Conservation (phyloP, 2,888 invertebrate genomes). For the Auanema freiburgensis region DNA sequence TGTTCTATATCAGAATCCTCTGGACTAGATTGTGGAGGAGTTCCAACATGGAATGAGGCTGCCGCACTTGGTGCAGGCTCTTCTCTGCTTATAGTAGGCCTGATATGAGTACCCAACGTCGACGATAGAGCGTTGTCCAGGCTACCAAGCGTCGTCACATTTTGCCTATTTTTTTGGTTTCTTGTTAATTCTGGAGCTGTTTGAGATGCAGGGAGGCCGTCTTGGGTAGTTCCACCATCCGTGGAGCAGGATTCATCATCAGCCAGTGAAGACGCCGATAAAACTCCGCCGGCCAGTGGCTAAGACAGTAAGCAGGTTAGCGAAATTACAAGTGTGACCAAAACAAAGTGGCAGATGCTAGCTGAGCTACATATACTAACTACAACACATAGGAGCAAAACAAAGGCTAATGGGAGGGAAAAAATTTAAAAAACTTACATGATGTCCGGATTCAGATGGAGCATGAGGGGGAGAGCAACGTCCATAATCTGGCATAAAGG, state of each 20-base stretch:
- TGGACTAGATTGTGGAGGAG: constrained; percentile 38
- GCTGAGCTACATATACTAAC: not conserved
- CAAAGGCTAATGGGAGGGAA: not conserved
- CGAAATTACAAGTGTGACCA: constrained; percentile 2
- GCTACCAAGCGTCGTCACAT: constrained; percentile 38
- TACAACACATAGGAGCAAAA: not conserved
- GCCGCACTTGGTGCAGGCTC: constrained; percentile 2
- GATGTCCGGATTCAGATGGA: constrained; percentile 9
- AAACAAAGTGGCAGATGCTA: constrained; percentile 8
- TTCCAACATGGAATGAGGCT: constrained; percentile 38
- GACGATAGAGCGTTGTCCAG: constrained; percentile 45
- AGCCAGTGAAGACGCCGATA: constrained; percentile 15
- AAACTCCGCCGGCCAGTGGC: constrained; percentile 8
- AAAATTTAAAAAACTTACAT: constrained; percentile 7
- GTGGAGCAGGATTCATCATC: constrained; percentile 13
- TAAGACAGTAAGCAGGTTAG: constrained; percentile 9
- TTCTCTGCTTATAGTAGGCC: constrained; percentile 9
- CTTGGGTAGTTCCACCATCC: constrained; percentile 16
- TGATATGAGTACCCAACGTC: constrained; percentile 42
- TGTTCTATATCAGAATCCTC: constrained; percentile 39
- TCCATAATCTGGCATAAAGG: constrained; percentile 11
- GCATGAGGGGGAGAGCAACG: constrained; percentile 6
- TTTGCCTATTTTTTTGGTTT: constrained; percentile 26
- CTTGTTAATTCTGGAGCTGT: constrained; percentile 20
- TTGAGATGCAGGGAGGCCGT: constrained; percentile 26